These are phyloP conservation scores for Eupithecia inturbata DNA, from an alignment of 2,888 invertebrate species.

Conservation along the genomic window DNA sequence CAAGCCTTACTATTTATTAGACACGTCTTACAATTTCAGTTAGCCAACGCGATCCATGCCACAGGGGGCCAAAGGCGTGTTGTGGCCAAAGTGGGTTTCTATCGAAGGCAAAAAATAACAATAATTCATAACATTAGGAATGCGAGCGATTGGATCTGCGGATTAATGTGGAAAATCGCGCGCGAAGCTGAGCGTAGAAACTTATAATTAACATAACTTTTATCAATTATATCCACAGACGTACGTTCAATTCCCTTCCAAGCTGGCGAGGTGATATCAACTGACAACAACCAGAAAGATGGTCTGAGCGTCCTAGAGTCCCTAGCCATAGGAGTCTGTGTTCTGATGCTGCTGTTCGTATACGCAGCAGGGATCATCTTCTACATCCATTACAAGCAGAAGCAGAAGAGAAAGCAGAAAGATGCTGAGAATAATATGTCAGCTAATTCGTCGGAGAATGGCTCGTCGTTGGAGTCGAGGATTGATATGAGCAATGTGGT, in stretches of 20 bases:
- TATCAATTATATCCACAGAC: conserved; percentile 75
- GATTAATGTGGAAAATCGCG: too few relatives aligned
- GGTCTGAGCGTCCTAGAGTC: conserved; percentile 91
- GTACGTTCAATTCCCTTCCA: conserved; percentile 92
- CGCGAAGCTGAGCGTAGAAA: too few relatives aligned
- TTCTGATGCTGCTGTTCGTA: conserved; percentile 90
- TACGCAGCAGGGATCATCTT: conserved; percentile 93
- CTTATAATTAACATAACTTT: too few relatives aligned
- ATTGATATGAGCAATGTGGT: conserved; percentile 79
- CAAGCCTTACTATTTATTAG: neutral
- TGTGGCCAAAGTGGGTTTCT: too few relatives aligned
- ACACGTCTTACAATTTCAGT: neutral
- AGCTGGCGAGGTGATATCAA: conserved; percentile 82
- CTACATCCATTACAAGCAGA: conserved; percentile 89
- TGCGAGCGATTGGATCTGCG: too few relatives aligned
- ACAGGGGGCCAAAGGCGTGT: too few relatives aligned
- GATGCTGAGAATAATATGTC: conserved; percentile 72
- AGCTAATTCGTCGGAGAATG: conserved; percentile 67
- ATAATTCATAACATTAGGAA: too few relatives aligned
- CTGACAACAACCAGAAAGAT: conserved; percentile 80
- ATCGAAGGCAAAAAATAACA: too few relatives aligned
- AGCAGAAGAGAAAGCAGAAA: conserved; percentile 83
- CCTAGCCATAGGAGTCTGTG: conserved; percentile 91
- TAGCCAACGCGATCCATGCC: neutral
- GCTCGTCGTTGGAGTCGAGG: conserved; percentile 68